Conservation (phyloP, 1,140 invertebrate species). For the Trichogramma pretiosum region DNA sequence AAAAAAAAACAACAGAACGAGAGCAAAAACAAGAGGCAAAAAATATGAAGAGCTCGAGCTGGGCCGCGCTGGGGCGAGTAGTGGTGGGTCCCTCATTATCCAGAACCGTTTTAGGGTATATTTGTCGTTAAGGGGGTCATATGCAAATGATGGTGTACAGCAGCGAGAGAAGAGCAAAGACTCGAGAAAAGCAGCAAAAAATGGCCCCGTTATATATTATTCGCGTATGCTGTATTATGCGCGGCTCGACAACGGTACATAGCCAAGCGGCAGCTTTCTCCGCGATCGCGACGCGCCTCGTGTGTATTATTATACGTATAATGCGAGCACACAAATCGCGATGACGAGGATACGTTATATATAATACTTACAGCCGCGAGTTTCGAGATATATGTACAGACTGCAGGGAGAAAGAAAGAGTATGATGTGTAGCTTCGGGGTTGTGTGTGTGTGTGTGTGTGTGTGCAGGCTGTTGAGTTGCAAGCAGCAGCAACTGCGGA, state of each 20-base stretch:
- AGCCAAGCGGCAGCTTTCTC: too few relatives aligned
- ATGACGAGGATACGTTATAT: too few relatives aligned
- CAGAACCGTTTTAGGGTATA: conserved; percentile 37
- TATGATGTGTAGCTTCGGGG: conserved; percentile 17
- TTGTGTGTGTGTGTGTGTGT: too few relatives aligned
- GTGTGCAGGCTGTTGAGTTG: too few relatives aligned
- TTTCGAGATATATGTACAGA: background rate
- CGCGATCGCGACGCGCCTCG: conserved; percentile 15
- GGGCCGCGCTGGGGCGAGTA: conserved; percentile 21
- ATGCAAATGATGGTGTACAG: conserved; percentile 35
- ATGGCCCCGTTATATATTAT: conserved; percentile 29
- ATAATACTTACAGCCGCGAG: too few relatives aligned
- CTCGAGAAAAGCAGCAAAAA: conserved; percentile 29
- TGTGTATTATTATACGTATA: too few relatives aligned
- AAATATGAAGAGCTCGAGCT: conserved; percentile 22
- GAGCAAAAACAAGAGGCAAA: conserved; percentile 36
- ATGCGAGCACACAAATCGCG: too few relatives aligned
- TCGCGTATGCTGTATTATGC: conserved; percentile 40
- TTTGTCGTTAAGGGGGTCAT: conserved; percentile 43
- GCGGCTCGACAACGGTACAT: too few relatives aligned
- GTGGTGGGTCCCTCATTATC: conserved; percentile 37
- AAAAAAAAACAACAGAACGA: conserved; percentile 13
- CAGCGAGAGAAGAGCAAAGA: conserved; percentile 19
- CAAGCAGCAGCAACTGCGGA: too few relatives aligned
- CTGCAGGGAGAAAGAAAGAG: conserved; percentile 18